phyloP scores from a whole-genome alignment of 2,113 vertebrate species.

The Rallus limicola region DNA sequence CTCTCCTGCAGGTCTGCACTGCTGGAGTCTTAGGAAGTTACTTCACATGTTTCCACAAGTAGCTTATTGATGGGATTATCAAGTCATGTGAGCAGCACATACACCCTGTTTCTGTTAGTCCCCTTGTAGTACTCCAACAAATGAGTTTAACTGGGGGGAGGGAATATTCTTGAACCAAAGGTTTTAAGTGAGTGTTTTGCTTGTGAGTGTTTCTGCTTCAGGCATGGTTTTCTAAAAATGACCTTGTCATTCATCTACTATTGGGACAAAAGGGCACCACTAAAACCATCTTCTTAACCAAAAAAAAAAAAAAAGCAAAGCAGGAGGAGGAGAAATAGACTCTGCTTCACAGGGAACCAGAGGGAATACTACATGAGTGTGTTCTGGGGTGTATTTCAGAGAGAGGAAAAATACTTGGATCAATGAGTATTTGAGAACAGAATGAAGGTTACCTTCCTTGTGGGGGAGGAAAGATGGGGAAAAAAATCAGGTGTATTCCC shows the following conservation, averaged over 20 bases:
- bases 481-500: neutral
- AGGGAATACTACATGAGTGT: neutral
- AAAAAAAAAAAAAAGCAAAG: neutral
- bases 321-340: neutral
- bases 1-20: neutral
- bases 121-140: neutral
- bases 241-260: neutral
- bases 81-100: neutral
- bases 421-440: neutral
- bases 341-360: neutral
- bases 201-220: neutral
- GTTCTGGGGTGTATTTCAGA: neutral
- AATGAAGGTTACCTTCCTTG: neutral
- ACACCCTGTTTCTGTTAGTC: neutral
- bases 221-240: neutral
- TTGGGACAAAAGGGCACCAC: neutral
- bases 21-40: neutral
- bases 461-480: neutral
- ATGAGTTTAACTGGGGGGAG: neutral
- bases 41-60: neutral
- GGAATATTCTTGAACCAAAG: neutral
- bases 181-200: neutral
- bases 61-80: neutral
- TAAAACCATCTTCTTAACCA: neutral
- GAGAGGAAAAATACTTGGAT: neutral